phyloP scores from a whole-genome alignment of 1,140 invertebrate species.

The Aphelinus certus region DNA sequence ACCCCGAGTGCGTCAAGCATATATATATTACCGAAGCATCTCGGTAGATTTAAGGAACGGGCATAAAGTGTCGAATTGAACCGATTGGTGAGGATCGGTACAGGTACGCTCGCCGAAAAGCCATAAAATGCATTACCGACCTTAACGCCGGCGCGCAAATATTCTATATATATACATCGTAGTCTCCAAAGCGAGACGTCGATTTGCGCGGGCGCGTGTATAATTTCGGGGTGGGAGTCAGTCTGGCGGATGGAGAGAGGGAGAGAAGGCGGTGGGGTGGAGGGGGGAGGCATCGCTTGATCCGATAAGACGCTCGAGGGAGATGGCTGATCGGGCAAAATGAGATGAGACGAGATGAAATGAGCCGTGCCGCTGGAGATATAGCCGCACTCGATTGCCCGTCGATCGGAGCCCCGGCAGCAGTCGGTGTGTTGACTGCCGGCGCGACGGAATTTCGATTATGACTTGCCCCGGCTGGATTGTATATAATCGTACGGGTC shows the following conservation, averaged over 20 bases:
- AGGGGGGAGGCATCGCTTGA: not conserved
- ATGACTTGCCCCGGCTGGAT: not conserved
- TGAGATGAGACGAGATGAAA: constrained; percentile 12
- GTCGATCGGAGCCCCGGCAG: not conserved
- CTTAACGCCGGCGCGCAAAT: constrained; percentile 4
- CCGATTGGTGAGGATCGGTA: not conserved
- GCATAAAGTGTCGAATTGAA: not conserved
- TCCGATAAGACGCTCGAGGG: not conserved
- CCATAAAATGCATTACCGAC: constrained; percentile 3
- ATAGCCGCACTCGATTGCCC: constrained; percentile 8
- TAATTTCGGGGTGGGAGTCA: not conserved
- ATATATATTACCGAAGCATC: no score
- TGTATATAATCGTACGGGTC: no score
- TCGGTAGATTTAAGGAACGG: no score
- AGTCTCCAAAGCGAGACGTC: not conserved
- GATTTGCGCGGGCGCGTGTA: not conserved
- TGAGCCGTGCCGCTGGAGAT: not conserved
- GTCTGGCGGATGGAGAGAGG: not conserved
- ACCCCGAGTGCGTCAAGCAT: no score
- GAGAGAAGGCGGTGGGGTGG: not conserved
- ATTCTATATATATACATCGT: no score
- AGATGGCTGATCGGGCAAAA: constrained; percentile 3
- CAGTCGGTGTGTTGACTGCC: not conserved
- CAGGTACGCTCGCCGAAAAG: not conserved
- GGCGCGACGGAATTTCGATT: constrained; percentile 13